Conservation (phyloP, 1,140 invertebrate genomes). For the Trigoniulus corallinus region DNA sequence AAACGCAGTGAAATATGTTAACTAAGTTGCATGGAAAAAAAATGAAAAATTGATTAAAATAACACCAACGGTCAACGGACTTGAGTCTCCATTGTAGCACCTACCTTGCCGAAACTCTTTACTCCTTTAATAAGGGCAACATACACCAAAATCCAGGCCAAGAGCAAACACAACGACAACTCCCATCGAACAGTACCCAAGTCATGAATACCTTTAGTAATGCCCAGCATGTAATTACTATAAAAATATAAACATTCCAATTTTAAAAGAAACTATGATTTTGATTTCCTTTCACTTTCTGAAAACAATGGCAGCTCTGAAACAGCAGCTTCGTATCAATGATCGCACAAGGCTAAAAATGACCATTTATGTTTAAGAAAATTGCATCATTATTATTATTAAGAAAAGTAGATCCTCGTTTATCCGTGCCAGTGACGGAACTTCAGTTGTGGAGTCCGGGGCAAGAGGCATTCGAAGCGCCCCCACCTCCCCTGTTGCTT, state of each 20-base stretch:
- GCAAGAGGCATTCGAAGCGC: too few relatives aligned
- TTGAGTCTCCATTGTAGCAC: neutral
- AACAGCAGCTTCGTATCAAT: too few relatives aligned
- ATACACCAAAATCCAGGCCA: conserved; percentile 64
- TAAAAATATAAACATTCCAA: conserved; percentile 18
- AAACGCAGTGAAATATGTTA: conserved; percentile 68
- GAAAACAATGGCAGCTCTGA: too few relatives aligned
- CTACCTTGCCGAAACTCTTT: conserved; percentile 61
- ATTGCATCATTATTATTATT: too few relatives aligned
- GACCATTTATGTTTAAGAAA: too few relatives aligned
- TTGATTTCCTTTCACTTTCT: too few relatives aligned
- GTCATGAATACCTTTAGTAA: conserved; percentile 53
- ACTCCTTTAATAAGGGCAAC: conserved; percentile 65
- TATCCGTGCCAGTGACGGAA: too few relatives aligned
- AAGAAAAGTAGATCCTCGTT: too few relatives aligned
- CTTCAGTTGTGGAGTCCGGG: too few relatives aligned
- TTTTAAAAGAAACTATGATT: neutral
- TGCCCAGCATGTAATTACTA: conserved; percentile 52
- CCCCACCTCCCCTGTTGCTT: too few relatives aligned
- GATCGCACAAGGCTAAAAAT: too few relatives aligned
- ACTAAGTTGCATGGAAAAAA: conserved; percentile 29
- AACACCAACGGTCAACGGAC: neutral
- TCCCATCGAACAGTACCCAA: conserved; percentile 52
- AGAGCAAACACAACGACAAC: conserved; percentile 47
- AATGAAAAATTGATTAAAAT: conserved; percentile 6